A percentile compares a stretch with the other conserved stretches of the same genome.
These are phyloP conservation scores for Clarias macrocephalus DNA, from an alignment of 2,113 vertebrate genomes.

Conservation along the genomic window DNA sequence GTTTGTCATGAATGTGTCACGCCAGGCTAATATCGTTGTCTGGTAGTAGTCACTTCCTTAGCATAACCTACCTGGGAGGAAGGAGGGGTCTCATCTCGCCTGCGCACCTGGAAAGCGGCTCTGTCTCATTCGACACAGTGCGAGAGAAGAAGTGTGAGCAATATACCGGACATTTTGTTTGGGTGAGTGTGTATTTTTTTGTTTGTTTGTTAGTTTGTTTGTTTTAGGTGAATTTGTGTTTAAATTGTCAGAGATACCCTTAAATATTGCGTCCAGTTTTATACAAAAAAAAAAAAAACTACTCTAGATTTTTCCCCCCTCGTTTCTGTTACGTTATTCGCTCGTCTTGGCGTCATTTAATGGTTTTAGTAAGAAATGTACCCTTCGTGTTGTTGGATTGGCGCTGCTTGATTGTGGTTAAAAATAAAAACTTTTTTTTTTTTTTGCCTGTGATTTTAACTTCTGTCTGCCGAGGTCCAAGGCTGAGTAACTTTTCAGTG, in stretches of 20 bases:
- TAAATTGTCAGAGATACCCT: background rate
- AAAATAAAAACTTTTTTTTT: background rate
- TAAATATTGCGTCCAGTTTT: too few relatives aligned
- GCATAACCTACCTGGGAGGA: background rate
- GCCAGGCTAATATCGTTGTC: background rate
- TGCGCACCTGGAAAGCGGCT: conserved; percentile 40
- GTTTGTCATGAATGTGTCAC: background rate
- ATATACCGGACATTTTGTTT: background rate
- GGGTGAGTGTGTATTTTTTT: conserved; percentile 21
- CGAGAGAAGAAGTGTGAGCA: background rate
- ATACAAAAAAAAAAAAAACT: background rate
- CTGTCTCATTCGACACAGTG: conserved; percentile 18
- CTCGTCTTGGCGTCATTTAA: background rate
- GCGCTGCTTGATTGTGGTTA: background rate
- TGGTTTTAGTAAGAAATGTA: background rate
- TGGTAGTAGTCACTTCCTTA: conserved; percentile 26
- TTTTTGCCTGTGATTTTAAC: background rate
- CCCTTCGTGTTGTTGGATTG: background rate
- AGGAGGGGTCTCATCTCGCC: conserved; percentile 21
- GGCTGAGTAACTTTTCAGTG: background rate
- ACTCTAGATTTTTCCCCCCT: too few relatives aligned
- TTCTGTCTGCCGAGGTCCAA: background rate
- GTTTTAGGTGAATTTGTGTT: background rate
- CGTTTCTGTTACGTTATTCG: background rate
- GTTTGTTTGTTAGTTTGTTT: too few relatives aligned